These are phyloP conservation scores for Falcaria lacertinaria DNA, from an alignment of 2,888 invertebrate species.

Conservation along the genomic window DNA sequence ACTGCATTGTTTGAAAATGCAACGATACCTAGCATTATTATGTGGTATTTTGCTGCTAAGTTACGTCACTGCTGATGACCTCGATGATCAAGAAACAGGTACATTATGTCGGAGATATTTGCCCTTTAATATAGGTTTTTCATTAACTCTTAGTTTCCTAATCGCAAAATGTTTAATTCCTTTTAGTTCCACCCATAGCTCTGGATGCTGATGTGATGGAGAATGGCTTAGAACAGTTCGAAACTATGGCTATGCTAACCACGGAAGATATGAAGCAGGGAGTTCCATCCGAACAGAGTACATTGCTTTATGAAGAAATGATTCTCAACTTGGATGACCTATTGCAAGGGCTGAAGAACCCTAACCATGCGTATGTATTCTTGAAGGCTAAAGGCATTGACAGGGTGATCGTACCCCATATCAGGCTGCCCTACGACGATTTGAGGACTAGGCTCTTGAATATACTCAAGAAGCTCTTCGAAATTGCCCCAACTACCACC, in stretches of 20 bases:
- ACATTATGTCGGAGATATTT: too few species aligned
- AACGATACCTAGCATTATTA: not conserved
- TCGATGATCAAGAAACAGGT: not conserved
- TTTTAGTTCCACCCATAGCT: not conserved
- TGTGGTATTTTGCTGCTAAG: not conserved
- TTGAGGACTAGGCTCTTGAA: slow-evolving; percentile 37
- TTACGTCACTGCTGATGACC: not conserved
- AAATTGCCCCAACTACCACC: slow-evolving; percentile 38
- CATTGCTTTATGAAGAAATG: slow-evolving; percentile 31
- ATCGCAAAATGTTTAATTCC: not conserved
- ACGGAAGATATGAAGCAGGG: slow-evolving; percentile 14
- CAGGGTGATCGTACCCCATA: slow-evolving; percentile 34
- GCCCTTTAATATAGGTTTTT: too few species aligned
- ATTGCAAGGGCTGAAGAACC: slow-evolving; percentile 28
- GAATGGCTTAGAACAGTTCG: slow-evolving; percentile 27
- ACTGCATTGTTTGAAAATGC: not conserved
- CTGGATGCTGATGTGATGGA: slow-evolving; percentile 15
- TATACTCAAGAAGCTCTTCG: slow-evolving; percentile 43
- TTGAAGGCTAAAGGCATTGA: slow-evolving; percentile 47
- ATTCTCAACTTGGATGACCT: slow-evolving; percentile 30
- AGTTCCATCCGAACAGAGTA: slow-evolving; percentile 25
- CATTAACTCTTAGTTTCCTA: too few species aligned
- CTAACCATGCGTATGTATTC: slow-evolving; percentile 40
- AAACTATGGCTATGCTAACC: slow-evolving; percentile 17
- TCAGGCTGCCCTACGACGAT: slow-evolving; percentile 25